Evolutionary conservation across 2,113 vertebrate genomes (phyloP).

Genomic region (Macquaria australasica): DNA sequence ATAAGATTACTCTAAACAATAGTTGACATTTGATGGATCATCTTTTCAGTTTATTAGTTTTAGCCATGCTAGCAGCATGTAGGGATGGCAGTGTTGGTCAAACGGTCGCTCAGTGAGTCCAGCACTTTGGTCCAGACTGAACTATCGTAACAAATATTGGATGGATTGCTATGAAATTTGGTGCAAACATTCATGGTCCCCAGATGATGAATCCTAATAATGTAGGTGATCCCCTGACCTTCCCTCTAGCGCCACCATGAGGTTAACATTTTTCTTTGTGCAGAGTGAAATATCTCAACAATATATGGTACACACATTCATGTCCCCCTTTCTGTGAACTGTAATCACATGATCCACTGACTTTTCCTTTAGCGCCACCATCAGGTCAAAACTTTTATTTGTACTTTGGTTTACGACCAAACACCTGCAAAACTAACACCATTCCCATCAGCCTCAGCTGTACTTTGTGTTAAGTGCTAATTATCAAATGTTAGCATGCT

Average conservation of each 20-base stretch:
- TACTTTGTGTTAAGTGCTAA: no score
- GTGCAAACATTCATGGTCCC: not conserved
- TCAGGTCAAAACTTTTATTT: not conserved
- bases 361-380: not conserved
- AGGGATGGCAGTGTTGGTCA: not conserved
- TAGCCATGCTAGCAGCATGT: not conserved
- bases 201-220: no score
- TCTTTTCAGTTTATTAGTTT: not conserved
- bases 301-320: not conserved
- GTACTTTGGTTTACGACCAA: not conserved
- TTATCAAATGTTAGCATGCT: no score
- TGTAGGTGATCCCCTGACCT: not conserved
- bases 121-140: not conserved
- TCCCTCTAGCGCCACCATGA: not conserved
- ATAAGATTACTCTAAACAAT: not conserved
- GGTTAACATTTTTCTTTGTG: not conserved
- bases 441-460: no score
- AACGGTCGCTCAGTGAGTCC: not conserved
- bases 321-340: not conserved
- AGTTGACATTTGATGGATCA: constrained; percentile 11
- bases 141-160: not conserved
- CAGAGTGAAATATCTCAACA: not conserved
- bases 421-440: not conserved
- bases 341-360: not conserved
- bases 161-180: not conserved